Conservation (phyloP, 2,797 vertebrate species). For the Anniella stebbinsi region DNA sequence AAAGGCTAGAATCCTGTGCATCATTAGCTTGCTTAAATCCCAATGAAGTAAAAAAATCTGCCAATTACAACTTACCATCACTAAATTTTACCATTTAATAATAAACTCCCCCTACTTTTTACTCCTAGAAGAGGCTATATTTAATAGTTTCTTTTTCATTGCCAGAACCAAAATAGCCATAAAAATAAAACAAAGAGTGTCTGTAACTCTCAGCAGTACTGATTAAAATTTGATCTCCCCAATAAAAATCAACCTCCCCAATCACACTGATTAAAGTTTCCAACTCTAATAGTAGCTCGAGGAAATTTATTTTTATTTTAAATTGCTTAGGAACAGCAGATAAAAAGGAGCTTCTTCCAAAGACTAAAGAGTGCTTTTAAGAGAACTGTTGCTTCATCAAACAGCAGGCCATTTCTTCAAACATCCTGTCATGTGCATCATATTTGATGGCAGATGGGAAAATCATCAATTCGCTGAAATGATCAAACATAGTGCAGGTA, state of each 20-base stretch:
- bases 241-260: neutral
- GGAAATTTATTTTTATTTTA: conserved; percentile 4
- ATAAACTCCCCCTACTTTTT: neutral
- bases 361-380: neutral
- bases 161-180: neutral
- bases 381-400: conserved; percentile 57
- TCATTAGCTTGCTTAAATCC: neutral
- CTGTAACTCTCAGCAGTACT: neutral
- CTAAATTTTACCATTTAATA: neutral
- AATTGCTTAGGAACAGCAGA: conserved; percentile 34
- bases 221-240: conserved; percentile 4
- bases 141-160: conserved; percentile 2
- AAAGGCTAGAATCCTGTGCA: neutral
- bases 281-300: neutral
- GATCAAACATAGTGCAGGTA: conserved; percentile 60
- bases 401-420: conserved; percentile 58
- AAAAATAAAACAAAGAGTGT: neutral
- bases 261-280: neutral
- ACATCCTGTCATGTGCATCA: conserved; percentile 56
- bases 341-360: conserved; percentile 22
- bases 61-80: neutral
- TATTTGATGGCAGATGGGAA: conserved; percentile 63
- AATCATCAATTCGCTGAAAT: conserved; percentile 68
- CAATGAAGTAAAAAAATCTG: neutral
- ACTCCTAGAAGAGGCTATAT: neutral